Conservation (phyloP, 2,888 invertebrate genomes). For the Lasioglossum lativentre region DNA sequence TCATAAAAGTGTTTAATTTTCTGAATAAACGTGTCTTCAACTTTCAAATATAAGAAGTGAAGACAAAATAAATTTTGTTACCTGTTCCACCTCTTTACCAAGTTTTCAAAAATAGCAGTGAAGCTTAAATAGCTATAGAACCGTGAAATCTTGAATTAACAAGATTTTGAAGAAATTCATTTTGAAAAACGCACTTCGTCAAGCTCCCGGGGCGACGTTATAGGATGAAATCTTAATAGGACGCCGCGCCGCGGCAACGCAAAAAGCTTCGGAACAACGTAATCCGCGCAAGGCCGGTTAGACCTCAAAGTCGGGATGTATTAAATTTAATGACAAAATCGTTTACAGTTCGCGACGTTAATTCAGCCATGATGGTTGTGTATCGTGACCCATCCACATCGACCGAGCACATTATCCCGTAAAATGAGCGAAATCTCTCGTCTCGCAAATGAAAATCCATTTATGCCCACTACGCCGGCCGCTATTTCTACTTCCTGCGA, state of each 20-base stretch:
- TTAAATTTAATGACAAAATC: constrained; percentile 60
- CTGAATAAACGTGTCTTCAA: no score
- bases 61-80: no score
- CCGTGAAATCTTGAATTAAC: background rate
- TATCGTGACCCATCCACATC: constrained; percentile 52
- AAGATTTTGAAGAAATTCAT: no score
- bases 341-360: constrained; percentile 27
- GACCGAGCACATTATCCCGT: constrained; percentile 55
- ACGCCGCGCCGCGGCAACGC: background rate
- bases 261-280: constrained; percentile 15
- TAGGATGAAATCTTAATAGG: constrained; percentile 4
- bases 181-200: background rate
- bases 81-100: no score
- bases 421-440: constrained; percentile 53
- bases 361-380: constrained; percentile 50
- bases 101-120: background rate
- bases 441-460: constrained; percentile 53
- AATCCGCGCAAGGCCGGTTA: constrained; percentile 20
- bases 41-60: no score
- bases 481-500: constrained; percentile 22
- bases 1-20: no score
- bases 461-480: constrained; percentile 22
- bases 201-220: background rate
- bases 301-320: constrained; percentile 27
- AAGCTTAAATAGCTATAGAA: background rate